A percentile compares a stretch with the other conserved stretches of the same genome.
Evolutionary conservation across 2,113 vertebrate genomes (phyloP).

Genomic region (Arizona elegans): DNA sequence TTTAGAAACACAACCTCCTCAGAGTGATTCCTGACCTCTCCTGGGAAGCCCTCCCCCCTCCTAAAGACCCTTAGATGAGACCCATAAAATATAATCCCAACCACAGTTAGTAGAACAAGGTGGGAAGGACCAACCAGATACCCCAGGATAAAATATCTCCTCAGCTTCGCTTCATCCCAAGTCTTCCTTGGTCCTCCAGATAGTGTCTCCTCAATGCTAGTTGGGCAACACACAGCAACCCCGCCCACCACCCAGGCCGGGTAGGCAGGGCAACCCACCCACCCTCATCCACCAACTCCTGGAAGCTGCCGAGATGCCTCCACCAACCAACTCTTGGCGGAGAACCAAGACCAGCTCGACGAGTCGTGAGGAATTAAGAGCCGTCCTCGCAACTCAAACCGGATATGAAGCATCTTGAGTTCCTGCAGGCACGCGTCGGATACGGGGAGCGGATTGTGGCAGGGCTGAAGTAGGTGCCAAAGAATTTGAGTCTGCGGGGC

Average conservation of each 20-base stretch:
- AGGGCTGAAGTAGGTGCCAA: neutral
- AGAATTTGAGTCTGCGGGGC: neutral
- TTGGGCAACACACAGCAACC: no score
- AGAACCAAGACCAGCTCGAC: neutral
- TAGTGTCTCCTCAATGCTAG: neutral
- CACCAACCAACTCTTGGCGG: fast-evolving
- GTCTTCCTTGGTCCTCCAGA: neutral
- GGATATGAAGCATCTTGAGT: constrained; percentile 1
- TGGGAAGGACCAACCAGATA: neutral
- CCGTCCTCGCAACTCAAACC: neutral
- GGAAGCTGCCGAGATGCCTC: neutral
- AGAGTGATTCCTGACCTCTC: neutral
- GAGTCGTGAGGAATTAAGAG: neutral
- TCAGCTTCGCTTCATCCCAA: neutral
- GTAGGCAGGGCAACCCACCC: neutral
- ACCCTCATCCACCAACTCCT: neutral
- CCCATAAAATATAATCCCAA: neutral
- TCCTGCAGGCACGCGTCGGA: neutral
- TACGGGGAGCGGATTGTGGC: neutral
- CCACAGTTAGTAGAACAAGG: neutral
- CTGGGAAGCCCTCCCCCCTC: neutral
- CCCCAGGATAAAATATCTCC: neutral
- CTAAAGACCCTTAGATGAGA: neutral
- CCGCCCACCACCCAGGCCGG: neutral
- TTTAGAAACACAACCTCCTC: neutral